Evolutionary conservation across 2,797 vertebrate species (phyloP), one percentile per base, ranked within the genome.

Genomic region (Lerista edwardsae): DNA sequence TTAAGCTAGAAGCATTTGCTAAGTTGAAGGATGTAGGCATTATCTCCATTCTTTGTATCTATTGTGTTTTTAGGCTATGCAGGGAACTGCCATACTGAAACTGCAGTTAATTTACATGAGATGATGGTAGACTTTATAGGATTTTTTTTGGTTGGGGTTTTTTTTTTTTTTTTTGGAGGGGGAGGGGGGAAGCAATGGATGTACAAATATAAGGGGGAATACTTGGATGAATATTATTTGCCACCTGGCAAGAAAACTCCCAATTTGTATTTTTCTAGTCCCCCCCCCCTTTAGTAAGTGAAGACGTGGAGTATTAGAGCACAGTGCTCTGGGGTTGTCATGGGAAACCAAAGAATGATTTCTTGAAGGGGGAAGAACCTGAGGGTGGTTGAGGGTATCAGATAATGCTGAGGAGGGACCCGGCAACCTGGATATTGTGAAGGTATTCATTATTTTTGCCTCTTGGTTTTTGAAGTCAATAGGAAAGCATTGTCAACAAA

Each of bases 1-100:
- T 90, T 95, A 93, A 91, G 94, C 89, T 94, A 80, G 84, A 92
- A 90, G 90, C 89, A 91, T 92, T 95, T 94, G 91, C 90, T 62
- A 79, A 80, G 71, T 88, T 95, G 92, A 94, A 92, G 75, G 88
- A 94, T 86, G 72, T 23, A 27, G 72, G 74, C 85, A 90, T 88
- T 44, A 85, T 39, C 68, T 88, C 82, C 71, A 69, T 44, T 91
- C 84, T 85, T 86, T 62, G 36, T 84, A 75, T 90, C 83, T 90
- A 88, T 75, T 84, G 10, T 84, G 79, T 89, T 89, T 82, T 36
- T 55, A 75, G 84, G 86, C 74, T 87, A 84, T 82, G 78, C 1
- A 4, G 83, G 74, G 25, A 41, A 72, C 83, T 85, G 71, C 90
- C 77, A 80, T 89, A 1, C 72, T 88, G 82, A 90, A 93, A 90